These are phyloP conservation scores for Malacoraja senta DNA, from an alignment of 2,797 vertebrate species.

Conservation along the genomic window DNA sequence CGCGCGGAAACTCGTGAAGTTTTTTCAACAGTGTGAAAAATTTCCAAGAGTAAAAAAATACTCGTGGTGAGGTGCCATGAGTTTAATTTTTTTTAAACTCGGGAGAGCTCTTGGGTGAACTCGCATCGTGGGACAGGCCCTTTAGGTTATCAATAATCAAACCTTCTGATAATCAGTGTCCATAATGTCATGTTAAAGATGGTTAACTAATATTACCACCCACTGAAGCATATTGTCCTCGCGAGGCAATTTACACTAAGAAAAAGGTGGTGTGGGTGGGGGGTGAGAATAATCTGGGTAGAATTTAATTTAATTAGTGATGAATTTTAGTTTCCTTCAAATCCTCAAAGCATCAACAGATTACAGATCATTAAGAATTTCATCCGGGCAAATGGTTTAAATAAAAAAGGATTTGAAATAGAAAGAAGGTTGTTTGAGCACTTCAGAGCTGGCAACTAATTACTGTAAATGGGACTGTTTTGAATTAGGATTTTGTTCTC, in stretches of 20 bases:
- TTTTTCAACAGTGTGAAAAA: too few relatives aligned
- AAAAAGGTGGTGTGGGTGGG: too few relatives aligned
- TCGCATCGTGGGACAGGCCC: too few relatives aligned
- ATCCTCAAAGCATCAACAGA: neutral
- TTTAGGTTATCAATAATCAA: neutral
- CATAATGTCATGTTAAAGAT: neutral
- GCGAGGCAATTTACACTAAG: neutral
- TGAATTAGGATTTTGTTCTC: neutral
- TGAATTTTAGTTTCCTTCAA: neutral
- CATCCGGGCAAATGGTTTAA: neutral
- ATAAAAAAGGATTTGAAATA: neutral
- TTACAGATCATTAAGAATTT: neutral
- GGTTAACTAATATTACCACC: neutral
- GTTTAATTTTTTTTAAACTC: too few relatives aligned
- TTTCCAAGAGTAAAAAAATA: too few relatives aligned
- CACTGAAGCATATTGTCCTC: neutral
- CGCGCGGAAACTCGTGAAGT: too few relatives aligned
- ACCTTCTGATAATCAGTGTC: neutral
- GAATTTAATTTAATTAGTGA: neutral
- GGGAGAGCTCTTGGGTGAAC: too few relatives aligned
- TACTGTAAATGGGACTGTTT: neutral
- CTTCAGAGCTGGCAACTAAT: neutral
- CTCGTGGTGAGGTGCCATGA: too few relatives aligned
- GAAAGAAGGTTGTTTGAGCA: neutral
- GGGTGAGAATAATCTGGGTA: neutral